Base-by-base conservation (phyloP, 2,888 invertebrate genomes). In the Tetheella fluctuosa region DNA sequence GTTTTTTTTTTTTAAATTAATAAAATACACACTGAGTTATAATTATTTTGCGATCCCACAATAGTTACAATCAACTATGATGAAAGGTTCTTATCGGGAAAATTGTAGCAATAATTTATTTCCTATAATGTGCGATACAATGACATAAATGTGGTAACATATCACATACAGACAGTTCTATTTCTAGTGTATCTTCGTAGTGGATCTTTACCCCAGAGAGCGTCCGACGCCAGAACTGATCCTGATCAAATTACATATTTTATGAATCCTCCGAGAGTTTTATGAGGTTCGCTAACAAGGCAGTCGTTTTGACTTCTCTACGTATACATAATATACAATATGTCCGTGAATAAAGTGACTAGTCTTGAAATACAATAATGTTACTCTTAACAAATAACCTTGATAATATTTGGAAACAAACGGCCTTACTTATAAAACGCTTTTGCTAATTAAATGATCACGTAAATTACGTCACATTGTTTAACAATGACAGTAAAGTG, bases 241-340 rank as follows among this genome's bases (percentile, higher is more conserved):
- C 72, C 74, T 73, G 76, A 84, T 84, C 82, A 81, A 81, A 82
- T 84, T 84, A 83, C 81, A 81, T 83, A 80, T 83, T 84, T 84
- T 81, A 84, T 83, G 80, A 77, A 80, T 71, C 78, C 71, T 69
- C 70, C 61, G 77, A 72, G 76, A 73, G 70, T 76, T 76, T 77
- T 77, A 74, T 77, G 71, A 63, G 72, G 63, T 59, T 71, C 59
- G 70, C 76, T 81, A 80, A 75, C 75, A 79, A 80, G 76, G 68
- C 67, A 67, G 70, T 63, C 62, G 15, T 20, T 64, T 57, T 58
- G 62, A 59, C 39, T 57, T 55, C 63, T 60, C 64, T 64, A 48
- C 7, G n/a, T 48, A 48, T 48, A 48, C 20, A 1, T 48, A 10
- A 6, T 48, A 48, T 20, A 48, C 20, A 48, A 7, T 48, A 48